Percentiles rank a stretch among this genome's conserved stretches.
phyloP scores from a whole-genome alignment of 2,113 vertebrate genomes.

The Saccopteryx bilineata region DNA sequence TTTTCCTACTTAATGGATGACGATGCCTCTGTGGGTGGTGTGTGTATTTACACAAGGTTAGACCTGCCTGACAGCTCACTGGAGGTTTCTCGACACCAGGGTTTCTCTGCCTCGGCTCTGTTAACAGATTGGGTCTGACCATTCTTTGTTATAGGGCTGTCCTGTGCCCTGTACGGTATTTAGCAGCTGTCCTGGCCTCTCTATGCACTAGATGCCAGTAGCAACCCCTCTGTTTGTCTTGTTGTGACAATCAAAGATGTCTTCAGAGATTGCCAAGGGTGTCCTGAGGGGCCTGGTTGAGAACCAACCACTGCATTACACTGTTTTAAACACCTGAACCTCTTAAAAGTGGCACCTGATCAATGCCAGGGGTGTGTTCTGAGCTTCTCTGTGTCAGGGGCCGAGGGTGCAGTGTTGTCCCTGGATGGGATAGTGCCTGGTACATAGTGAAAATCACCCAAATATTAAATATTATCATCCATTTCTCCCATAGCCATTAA shows the following conservation, averaged over 20 bases:
- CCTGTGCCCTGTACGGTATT: not conserved
- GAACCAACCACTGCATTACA: not conserved
- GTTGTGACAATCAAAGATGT: not conserved
- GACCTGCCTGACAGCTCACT: not conserved
- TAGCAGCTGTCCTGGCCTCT: not conserved
- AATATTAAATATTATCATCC: not conserved
- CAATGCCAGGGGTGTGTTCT: not conserved
- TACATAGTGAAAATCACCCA: not conserved
- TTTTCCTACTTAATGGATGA: not conserved
- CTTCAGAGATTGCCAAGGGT: not conserved
- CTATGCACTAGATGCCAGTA: not conserved
- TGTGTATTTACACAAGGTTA: not conserved
- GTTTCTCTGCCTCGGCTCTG: not conserved
- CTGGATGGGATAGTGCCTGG: not conserved
- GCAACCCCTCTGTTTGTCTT: not conserved
- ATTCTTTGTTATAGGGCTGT: not conserved
- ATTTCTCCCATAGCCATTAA: not conserved
- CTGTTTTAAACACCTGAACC: not conserved
- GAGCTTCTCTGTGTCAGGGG: not conserved
- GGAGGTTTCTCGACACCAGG: not conserved
- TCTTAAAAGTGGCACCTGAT: not conserved
- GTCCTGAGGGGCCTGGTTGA: not conserved
- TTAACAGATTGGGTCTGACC: not conserved
- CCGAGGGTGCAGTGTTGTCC: not conserved
- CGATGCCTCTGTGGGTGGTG: not conserved